phyloP scores from a whole-genome alignment of 2,113 vertebrate genomes.

The Ariopsis seemanni region DNA sequence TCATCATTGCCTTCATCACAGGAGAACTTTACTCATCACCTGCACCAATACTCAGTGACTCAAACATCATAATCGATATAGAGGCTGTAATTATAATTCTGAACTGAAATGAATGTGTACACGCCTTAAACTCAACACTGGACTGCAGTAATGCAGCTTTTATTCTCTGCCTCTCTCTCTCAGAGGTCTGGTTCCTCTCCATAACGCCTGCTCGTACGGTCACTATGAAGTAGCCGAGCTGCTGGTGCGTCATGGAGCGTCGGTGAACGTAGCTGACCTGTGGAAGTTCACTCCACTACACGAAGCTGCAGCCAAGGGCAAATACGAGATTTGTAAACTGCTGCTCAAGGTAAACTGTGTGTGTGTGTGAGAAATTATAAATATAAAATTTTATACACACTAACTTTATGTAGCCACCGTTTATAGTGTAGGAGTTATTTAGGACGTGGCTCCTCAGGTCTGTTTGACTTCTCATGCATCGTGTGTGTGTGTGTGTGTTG shows the following conservation, averaged over 20 bases:
- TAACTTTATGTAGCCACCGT: no score
- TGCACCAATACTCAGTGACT: not conserved
- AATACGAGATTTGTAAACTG: constrained; percentile 99
- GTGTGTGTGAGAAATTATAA: no score
- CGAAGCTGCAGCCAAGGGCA: constrained; percentile 97
- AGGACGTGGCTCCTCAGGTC: not conserved
- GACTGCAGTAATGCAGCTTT: not conserved
- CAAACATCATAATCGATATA: not conserved
- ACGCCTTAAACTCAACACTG: not conserved
- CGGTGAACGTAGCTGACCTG: constrained; percentile 95
- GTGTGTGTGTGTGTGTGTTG: not conserved
- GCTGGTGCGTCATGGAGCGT: constrained; percentile 92
- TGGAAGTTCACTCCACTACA: constrained; percentile 99
- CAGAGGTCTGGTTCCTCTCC: constrained; percentile 93
- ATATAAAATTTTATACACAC: no score
- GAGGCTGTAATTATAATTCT: not conserved
- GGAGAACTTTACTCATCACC: no score
- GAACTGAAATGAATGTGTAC: not conserved
- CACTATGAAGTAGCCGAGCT: constrained; percentile 98
- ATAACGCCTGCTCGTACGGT: constrained; percentile 98
- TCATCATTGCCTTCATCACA: not conserved
- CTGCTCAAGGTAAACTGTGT: constrained; percentile 83
- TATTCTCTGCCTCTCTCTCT: not conserved
- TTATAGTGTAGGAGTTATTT: not conserved
- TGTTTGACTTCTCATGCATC: not conserved